A percentile compares a stretch with the other conserved stretches of the same genome.
These are phyloP conservation scores for Eutolmus rufibarbis DNA, from an alignment of 2,888 invertebrate species.

Conservation along the genomic window DNA sequence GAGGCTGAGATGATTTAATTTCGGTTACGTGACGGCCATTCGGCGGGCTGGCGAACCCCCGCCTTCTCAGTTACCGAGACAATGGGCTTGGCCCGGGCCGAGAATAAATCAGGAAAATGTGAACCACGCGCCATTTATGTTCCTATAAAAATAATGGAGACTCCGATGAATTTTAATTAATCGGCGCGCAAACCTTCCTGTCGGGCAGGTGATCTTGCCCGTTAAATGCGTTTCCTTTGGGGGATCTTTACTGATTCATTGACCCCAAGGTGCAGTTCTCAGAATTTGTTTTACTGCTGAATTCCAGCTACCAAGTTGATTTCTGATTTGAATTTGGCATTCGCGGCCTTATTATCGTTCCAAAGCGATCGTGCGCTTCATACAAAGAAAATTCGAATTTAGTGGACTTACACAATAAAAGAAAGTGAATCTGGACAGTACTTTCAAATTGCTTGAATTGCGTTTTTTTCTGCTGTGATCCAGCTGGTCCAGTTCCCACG, in stretches of 20 bases:
- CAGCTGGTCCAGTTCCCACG: neutral
- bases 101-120: conserved; percentile 7
- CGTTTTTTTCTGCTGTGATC: neutral
- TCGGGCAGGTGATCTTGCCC: neutral
- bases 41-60: neutral
- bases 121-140: conserved; percentile 33
- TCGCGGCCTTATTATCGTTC: neutral
- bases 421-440: neutral
- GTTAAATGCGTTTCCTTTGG: neutral
- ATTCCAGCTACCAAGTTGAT: neutral
- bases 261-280: neutral
- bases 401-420: neutral
- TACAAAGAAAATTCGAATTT: neutral
- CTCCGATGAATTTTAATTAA: conserved; percentile 1
- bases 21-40: conserved; percentile 7
- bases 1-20: conserved; percentile 23
- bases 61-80: neutral
- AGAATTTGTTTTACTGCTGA: neutral
- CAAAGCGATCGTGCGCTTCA: neutral
- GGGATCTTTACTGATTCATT: neutral
- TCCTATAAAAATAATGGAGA: neutral
- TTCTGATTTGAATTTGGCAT: neutral
- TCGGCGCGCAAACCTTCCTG: neutral
- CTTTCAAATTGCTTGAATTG: neutral
- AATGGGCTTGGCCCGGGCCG: neutral